phyloP scores from a whole-genome alignment of 2,113 vertebrate genomes.

The Cavia aperea region DNA sequence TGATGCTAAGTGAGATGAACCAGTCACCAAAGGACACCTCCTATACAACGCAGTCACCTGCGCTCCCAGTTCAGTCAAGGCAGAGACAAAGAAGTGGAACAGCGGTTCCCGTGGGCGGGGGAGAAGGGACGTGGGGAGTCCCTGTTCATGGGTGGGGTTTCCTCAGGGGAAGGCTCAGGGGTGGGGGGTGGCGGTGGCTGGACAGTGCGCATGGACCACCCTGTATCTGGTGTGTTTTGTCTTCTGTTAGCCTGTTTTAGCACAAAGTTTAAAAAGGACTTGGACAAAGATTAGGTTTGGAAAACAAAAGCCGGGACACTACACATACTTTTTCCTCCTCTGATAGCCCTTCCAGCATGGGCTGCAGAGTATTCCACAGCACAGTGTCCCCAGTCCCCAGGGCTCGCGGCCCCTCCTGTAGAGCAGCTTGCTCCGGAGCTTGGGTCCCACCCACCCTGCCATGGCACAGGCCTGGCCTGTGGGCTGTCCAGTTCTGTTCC shows the following conservation, averaged over 20 bases:
- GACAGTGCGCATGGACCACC: not conserved
- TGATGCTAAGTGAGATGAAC: not conserved
- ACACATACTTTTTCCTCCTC: not conserved
- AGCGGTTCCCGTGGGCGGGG: fast-evolving
- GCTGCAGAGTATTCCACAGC: not conserved
- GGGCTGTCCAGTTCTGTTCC: not conserved
- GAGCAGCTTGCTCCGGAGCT: not conserved
- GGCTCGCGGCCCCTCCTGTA: fast-evolving
- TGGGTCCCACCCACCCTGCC: not conserved
- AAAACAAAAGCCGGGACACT: not conserved
- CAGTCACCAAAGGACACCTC: not conserved
- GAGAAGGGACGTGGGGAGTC: not conserved
- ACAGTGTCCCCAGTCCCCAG: not conserved
- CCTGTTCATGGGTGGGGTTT: not conserved
- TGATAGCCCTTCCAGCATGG: not conserved
- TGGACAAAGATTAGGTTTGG: not conserved
- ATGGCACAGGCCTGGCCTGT: not conserved
- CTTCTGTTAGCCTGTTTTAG: not conserved
- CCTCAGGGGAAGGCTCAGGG: not conserved
- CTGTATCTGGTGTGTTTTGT: not conserved
- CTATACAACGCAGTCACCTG: not conserved
- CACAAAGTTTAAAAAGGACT: not conserved
- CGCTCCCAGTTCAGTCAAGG: not conserved
- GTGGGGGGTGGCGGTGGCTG: fast-evolving
- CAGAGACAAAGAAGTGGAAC: not conserved